Evolutionary conservation across 2,888 invertebrate genomes (phyloP).

Genomic region (Andrena chrysosceles): DNA sequence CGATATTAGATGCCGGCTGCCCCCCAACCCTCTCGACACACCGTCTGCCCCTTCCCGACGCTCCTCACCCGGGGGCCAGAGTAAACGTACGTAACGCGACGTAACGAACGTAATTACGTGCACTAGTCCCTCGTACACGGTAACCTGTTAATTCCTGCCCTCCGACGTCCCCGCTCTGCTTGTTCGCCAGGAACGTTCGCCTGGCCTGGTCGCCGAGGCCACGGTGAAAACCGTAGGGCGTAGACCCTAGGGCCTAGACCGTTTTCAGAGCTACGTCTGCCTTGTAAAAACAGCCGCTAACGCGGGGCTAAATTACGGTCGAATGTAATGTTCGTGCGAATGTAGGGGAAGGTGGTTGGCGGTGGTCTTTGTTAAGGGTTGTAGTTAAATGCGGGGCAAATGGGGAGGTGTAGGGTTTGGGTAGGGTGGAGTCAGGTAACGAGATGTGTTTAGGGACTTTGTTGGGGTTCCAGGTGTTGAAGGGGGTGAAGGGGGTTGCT

Average conservation of each 20-base stretch:
- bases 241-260: too few species aligned
- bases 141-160: constrained; percentile 68
- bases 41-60: background rate
- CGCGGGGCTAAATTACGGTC: constrained; percentile 57
- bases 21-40: background rate
- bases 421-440: background rate
- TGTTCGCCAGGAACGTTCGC: constrained; percentile 11
- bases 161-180: background rate
- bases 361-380: constrained; percentile 2
- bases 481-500: background rate
- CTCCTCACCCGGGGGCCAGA: constrained; percentile 29
- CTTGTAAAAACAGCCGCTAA: constrained; percentile 63
- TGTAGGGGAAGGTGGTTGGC: too few species aligned
- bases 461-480: background rate
- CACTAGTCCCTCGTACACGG: constrained; percentile 60
- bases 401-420: background rate
- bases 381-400: constrained; percentile 23
- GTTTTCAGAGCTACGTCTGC: constrained; percentile 40
- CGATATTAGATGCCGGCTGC: constrained; percentile 52
- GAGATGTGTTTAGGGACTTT: background rate
- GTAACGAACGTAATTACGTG: constrained; percentile 72
- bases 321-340: too few species aligned
- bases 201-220: background rate
- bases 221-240: constrained; percentile 31
- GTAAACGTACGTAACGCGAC: constrained; percentile 70